A percentile compares a stretch with the other conserved stretches of the same genome.
phyloP scores from a whole-genome alignment of 1,140 invertebrate genomes.

The Bombus huntii region DNA sequence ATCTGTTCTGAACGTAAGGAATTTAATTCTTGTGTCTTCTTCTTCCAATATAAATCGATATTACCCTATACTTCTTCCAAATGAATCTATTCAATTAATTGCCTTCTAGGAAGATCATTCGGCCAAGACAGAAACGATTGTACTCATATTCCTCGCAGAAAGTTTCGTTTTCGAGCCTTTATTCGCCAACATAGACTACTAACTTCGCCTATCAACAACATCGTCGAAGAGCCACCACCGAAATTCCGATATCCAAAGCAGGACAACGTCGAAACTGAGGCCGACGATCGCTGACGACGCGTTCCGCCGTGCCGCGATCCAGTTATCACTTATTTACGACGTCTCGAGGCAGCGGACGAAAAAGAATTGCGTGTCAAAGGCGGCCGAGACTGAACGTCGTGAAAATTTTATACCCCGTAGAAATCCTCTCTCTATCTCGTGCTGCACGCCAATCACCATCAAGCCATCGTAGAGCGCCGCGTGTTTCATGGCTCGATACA shows the following conservation, averaged over 20 bases:
- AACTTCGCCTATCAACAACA: background rate
- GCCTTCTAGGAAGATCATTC: too few relatives aligned
- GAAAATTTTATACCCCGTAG: slow-evolving; percentile 67
- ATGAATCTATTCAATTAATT: too few relatives aligned
- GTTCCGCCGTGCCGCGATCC: slow-evolving; percentile 31
- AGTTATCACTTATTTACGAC: slow-evolving; percentile 61
- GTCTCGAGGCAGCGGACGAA: slow-evolving; percentile 48
- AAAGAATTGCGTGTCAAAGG: slow-evolving; percentile 69
- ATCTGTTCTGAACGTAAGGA: too few relatives aligned
- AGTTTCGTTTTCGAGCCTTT: background rate
- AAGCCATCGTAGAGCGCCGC: slow-evolving; percentile 68
- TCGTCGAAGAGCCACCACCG: too few relatives aligned
- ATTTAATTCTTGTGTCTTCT: too few relatives aligned
- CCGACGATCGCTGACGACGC: background rate
- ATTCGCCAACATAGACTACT: background rate
- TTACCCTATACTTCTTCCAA: too few relatives aligned
- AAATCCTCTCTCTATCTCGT: slow-evolving; percentile 58
- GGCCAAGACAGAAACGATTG: too few relatives aligned
- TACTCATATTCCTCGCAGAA: background rate
- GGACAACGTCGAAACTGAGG: too few relatives aligned
- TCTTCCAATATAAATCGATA: too few relatives aligned
- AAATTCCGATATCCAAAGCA: background rate
- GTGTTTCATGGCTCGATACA: slow-evolving; percentile 76
- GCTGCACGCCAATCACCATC: slow-evolving; percentile 76
- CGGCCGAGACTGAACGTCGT: slow-evolving; percentile 59